phyloP scores from a whole-genome alignment of 1,140 invertebrate species.

The Orussus abietinus region DNA sequence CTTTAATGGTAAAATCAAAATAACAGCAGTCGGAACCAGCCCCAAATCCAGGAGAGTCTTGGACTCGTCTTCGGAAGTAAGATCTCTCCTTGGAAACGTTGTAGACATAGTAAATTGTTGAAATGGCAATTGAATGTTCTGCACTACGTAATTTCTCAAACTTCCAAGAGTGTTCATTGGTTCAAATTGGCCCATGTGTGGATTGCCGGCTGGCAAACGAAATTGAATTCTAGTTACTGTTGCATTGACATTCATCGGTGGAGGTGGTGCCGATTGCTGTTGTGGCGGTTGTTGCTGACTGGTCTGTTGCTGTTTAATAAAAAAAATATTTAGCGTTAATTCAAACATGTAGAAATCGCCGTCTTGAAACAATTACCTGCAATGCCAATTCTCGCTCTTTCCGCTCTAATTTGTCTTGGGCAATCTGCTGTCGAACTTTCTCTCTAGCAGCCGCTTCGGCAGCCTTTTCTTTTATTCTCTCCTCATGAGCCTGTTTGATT shows the following conservation, averaged over 20 bases:
- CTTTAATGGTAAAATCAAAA: slow-evolving; percentile 69
- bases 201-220: slow-evolving; percentile 72
- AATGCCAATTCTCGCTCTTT: slow-evolving; percentile 40
- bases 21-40: slow-evolving; percentile 73
- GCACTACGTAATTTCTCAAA: slow-evolving; percentile 58
- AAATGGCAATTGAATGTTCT: slow-evolving; percentile 54
- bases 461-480: slow-evolving; percentile 67
- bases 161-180: slow-evolving; percentile 55
- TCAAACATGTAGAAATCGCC: neutral
- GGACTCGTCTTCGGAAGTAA: slow-evolving; percentile 60
- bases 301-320: slow-evolving; percentile 2
- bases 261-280: slow-evolving; percentile 17
- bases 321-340: slow-evolving; percentile 5
- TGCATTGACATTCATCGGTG: slow-evolving; percentile 32
- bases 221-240: slow-evolving; percentile 72
- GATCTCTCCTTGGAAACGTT: slow-evolving; percentile 74
- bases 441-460: slow-evolving; percentile 66
- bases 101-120: slow-evolving; percentile 68
- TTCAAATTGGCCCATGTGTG: slow-evolving; percentile 62
- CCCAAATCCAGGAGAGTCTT: slow-evolving; percentile 65
- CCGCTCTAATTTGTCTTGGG: slow-evolving; percentile 66
- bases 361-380: slow-evolving; percentile 25
- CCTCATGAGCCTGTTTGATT: slow-evolving; percentile 64
- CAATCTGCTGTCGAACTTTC: slow-evolving; percentile 69
- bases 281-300: slow-evolving; percentile 19